Conservation (phyloP, 2,888 invertebrate genomes). For the Seira sanloemensis region DNA sequence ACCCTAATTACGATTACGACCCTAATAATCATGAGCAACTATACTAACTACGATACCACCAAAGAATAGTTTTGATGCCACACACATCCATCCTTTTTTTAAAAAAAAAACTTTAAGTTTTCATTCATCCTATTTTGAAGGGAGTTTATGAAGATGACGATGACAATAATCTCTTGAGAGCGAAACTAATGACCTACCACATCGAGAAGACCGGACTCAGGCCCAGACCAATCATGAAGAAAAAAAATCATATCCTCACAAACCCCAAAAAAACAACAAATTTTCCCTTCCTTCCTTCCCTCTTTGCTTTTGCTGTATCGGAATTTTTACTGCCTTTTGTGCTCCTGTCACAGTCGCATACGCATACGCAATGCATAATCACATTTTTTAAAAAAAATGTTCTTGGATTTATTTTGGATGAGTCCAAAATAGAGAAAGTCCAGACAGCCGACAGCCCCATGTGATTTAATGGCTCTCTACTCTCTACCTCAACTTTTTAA, state of each 20-base stretch:
- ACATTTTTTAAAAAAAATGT: neutral
- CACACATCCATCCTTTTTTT: slow-evolving; percentile 28
- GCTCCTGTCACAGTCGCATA: neutral
- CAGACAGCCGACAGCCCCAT: neutral
- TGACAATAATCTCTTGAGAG: slow-evolving; percentile 10
- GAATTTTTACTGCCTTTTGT: no score
- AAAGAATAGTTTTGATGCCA: neutral
- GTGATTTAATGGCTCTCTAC: neutral
- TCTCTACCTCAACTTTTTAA: neutral
- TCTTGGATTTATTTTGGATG: neutral
- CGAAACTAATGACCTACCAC: slow-evolving; percentile 44
- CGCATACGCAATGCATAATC: neutral
- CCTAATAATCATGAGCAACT: slow-evolving; percentile 3
- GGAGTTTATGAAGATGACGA: neutral
- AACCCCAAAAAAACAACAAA: neutral
- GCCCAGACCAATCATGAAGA: no score
- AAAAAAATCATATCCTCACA: neutral
- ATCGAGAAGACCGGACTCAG: neutral
- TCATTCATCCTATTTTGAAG: slow-evolving; percentile 7
- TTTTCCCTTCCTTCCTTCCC: slow-evolving; percentile 26
- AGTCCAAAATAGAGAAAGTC: slow-evolving; percentile 8
- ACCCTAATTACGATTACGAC: slow-evolving; percentile 7
- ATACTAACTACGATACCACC: neutral
- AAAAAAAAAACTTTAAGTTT: neutral
- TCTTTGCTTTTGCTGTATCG: neutral